phyloP scores from a whole-genome alignment of 2,113 vertebrate genomes.

The Lethenteron reissneri region DNA sequence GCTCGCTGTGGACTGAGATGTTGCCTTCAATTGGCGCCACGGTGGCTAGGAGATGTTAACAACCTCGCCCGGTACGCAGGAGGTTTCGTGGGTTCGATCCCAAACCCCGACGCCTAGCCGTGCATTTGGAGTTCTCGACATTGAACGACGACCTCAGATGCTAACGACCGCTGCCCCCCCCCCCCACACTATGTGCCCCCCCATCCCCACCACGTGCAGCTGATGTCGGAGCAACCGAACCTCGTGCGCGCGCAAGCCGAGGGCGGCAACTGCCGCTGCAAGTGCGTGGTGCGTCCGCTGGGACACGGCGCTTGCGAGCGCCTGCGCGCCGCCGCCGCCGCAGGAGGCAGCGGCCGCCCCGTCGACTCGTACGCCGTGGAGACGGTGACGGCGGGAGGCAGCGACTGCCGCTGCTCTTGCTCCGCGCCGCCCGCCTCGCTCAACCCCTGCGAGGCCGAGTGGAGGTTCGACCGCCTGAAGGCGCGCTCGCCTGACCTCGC shows the following conservation, averaged over 20 bases:
- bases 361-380: conserved; percentile 73
- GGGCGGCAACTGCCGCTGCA: conserved; percentile 72
- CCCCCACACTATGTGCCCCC: too few species aligned
- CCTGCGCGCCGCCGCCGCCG: conserved; percentile 22
- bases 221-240: background rate
- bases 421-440: conserved; percentile 61
- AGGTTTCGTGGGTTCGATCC: too few species aligned
- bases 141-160: too few species aligned
- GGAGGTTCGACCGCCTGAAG: conserved; percentile 47
- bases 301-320: conserved; percentile 52
- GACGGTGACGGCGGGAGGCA: conserved; percentile 50
- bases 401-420: conserved; percentile 71
- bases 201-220: too few species aligned
- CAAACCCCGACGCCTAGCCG: too few species aligned
- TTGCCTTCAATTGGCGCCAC: too few species aligned
- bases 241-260: conserved; percentile 66
- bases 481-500: conserved; percentile 17
- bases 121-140: too few species aligned
- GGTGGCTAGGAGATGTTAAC: too few species aligned
- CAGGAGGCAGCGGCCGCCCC: conserved; percentile 19
- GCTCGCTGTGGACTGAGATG: too few species aligned
- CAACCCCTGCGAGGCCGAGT: conserved; percentile 67
- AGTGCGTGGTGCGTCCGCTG: conserved; percentile 74
- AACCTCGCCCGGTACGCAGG: too few species aligned
- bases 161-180: too few species aligned